Evolutionary conservation across 2,797 vertebrate genomes (phyloP), one percentile per base, ranked within the genome.

Genomic region (Melanitta fusca): DNA sequence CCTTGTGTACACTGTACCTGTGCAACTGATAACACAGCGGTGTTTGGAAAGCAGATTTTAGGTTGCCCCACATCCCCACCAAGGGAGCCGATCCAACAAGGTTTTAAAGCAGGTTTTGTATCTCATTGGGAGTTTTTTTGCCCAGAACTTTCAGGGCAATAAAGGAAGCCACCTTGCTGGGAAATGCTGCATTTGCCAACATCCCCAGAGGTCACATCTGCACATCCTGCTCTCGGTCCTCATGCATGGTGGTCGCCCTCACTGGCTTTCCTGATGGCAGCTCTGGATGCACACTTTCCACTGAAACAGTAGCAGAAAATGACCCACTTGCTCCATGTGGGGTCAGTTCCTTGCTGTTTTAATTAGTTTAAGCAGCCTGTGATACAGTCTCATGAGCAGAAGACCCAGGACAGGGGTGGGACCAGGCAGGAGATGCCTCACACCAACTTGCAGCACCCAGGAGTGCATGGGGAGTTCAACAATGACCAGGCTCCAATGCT

Each of bases 11-110:
- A 86, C 91, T 28, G 32, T 79, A 95, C 90, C 81, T 92, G 87
- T 39, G 22, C 85, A 41, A 71, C 77, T 21, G 90, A 95, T 95
- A 97, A 97, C 57, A 1, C 18, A 20, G 49, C 2, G 0, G 22
- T 95, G 83, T 96, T 97, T 96, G 81, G 79, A 80, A 91, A 95
- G 71, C 54, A 49, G 89, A 92, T 96, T 94, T 85, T n/a, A 88
- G 78, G 41, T 15, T 82, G 22, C 8, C 2, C 28, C n/a, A 3
- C 15, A 73, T 88, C 45, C 57, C 41, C 41, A 32, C 38, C 0
- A 0, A 80, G 34, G 51, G 60, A 94, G 1, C 19, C 32, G 36
- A 27, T 90, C 64, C 62, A 88, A 64, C 41, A 75, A 43, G 2
- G 1, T 41, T 97, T 80, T 62, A 91, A 94, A 82, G 10, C 60